phyloP scores from a whole-genome alignment of 2,797 vertebrate species.

The Eurystomus glaucurus region DNA sequence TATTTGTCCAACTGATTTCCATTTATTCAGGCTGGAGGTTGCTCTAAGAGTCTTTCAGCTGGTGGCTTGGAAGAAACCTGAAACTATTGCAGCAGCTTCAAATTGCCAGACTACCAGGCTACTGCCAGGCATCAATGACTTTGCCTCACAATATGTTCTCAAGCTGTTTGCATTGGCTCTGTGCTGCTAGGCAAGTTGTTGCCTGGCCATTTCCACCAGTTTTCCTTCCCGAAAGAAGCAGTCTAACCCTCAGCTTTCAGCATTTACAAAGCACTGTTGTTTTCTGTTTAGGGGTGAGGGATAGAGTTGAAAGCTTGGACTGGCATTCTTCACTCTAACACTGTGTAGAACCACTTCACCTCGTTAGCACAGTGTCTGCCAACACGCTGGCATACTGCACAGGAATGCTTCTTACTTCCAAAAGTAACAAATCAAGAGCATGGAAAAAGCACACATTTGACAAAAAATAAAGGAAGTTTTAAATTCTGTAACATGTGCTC shows the following conservation, averaged over 20 bases:
- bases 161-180: not conserved
- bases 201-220: not conserved
- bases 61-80: not conserved
- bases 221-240: not conserved
- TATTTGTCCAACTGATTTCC: not conserved
- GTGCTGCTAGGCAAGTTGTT: not conserved
- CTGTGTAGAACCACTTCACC: not conserved
- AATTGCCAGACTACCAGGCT: not conserved
- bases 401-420: not conserved
- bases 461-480: not conserved
- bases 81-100: not conserved
- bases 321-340: not conserved
- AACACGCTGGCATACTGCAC: not conserved
- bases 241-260: not conserved
- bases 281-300: not conserved
- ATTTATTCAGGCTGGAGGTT: not conserved
- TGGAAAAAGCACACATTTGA: not conserved
- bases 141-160: not conserved
- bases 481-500: not conserved
- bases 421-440: not conserved
- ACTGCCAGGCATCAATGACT: not conserved
- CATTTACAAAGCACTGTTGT: not conserved
- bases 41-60: not conserved
- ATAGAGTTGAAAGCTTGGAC: not conserved
- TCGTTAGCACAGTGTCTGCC: not conserved